Conservation (phyloP, 2,113 vertebrate genomes). For the Tonatia bakeri region DNA sequence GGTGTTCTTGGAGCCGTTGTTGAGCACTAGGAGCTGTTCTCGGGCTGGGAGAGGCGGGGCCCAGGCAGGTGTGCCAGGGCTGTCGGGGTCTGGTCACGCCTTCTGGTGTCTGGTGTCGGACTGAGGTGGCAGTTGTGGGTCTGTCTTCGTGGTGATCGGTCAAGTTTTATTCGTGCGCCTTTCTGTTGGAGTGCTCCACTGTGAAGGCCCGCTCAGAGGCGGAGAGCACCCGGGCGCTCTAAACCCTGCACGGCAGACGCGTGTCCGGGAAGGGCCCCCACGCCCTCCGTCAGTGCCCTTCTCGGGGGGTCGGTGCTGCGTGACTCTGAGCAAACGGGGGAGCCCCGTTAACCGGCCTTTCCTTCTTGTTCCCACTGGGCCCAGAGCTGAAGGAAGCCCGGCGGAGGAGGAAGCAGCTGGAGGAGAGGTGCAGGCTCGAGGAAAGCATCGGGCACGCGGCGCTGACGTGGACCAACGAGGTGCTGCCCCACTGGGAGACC, state of each 20-base stretch:
- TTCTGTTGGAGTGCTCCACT: fast-evolving
- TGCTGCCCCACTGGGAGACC: conserved; percentile 92
- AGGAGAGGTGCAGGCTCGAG: conserved; percentile 91
- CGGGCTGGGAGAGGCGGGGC: neutral
- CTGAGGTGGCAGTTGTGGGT: too few relatives aligned
- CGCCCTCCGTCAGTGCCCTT: fast-evolving
- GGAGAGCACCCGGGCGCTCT: fast-evolving
- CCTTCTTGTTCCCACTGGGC: neutral
- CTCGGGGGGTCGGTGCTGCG: neutral
- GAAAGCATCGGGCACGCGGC: conserved; percentile 91
- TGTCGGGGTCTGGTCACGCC: fast-evolving
- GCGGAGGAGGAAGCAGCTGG: conserved; percentile 89
- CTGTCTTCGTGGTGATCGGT: neutral
- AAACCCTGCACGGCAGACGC: fast-evolving
- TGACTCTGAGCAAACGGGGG: neutral
- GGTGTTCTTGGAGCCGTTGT: neutral
- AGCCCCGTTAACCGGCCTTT: neutral
- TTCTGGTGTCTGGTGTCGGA: too few relatives aligned
- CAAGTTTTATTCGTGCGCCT: too few relatives aligned
- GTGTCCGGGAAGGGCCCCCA: fast-evolving
- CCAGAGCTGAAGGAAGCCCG: conserved; percentile 92
- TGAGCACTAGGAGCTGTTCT: fast-evolving
- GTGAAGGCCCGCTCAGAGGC: fast-evolving
- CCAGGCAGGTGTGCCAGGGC: fast-evolving
- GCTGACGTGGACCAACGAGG: conserved; percentile 93